Evolutionary conservation across 2,113 vertebrate genomes (phyloP).

Genomic region (Edolisoma coerulescens): DNA sequence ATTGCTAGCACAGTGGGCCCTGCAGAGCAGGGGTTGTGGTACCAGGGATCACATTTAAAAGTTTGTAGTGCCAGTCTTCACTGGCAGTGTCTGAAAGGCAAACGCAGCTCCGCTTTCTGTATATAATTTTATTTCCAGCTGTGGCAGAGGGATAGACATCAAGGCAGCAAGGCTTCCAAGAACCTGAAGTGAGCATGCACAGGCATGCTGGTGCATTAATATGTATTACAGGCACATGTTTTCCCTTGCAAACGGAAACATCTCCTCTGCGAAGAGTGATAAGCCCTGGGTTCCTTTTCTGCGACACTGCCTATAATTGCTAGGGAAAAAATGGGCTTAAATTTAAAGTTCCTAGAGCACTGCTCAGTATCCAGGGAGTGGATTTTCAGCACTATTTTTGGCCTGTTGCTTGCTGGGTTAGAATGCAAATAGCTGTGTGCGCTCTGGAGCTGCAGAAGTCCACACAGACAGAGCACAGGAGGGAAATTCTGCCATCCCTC

Average conservation of each 20-base stretch:
- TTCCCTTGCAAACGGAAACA: not conserved
- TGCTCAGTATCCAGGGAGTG: not conserved
- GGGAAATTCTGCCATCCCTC: not conserved
- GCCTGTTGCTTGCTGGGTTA: not conserved
- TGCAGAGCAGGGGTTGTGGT: not conserved
- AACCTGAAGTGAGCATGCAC: not conserved
- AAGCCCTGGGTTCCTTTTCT: not conserved
- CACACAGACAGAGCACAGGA: not conserved
- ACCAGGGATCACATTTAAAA: not conserved
- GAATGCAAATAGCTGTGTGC: not conserved
- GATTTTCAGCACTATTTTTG: conserved; percentile 18
- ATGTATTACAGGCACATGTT: not conserved
- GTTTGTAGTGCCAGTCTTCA: not conserved
- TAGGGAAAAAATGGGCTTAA: not conserved
- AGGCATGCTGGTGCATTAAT: conserved; percentile 5
- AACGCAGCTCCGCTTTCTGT: not conserved
- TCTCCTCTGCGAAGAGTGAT: conserved; percentile 11
- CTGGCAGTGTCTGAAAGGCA: not conserved
- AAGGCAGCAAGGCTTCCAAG: not conserved
- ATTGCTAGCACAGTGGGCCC: not conserved
- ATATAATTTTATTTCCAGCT: not conserved
- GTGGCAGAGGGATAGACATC: not conserved
- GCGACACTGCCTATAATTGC: not conserved
- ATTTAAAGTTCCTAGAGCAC: not conserved
- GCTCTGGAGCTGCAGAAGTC: not conserved